Percentiles rank a stretch among this genome's conserved stretches.
These are phyloP conservation scores for Scomber colias DNA, from an alignment of 2,113 vertebrate species.

Conservation along the genomic window DNA sequence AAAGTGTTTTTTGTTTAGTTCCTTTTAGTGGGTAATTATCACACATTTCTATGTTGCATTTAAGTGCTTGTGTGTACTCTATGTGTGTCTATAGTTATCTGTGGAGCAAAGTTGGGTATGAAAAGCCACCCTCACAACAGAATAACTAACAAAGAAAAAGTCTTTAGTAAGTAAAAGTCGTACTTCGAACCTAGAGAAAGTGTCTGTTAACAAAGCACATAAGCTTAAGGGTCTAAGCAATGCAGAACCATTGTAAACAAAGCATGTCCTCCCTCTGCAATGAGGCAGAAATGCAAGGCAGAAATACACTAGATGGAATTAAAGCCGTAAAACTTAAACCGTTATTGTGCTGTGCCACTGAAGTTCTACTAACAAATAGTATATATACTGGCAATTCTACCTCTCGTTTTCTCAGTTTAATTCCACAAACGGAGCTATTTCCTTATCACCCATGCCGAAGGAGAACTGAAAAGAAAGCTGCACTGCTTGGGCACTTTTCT, in stretches of 20 bases:
- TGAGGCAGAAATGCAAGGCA: neutral
- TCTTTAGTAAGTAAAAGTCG: neutral
- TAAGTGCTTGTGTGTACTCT: neutral
- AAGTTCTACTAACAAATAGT: neutral
- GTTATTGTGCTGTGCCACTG: neutral
- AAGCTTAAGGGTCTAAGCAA: neutral
- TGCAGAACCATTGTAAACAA: neutral
- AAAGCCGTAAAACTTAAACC: neutral
- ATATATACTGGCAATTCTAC: conserved; percentile 9
- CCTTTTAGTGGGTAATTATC: neutral
- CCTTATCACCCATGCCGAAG: conserved; percentile 16
- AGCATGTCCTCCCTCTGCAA: neutral
- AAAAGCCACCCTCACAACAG: neutral
- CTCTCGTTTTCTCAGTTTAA: conserved; percentile 12
- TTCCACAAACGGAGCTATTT: conserved; percentile 17
- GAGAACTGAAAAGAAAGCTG: neutral
- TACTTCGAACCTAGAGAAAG: neutral
- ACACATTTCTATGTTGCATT: neutral
- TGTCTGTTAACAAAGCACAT: neutral
- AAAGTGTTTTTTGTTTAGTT: neutral
- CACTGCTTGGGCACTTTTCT: conserved; percentile 18
- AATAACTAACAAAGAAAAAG: neutral
- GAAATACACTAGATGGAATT: neutral
- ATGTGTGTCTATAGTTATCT: neutral
- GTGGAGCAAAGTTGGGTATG: neutral